These are phyloP conservation scores for Siphlonurus alternatus DNA, from an alignment of 2,888 invertebrate species.

Conservation along the genomic window DNA sequence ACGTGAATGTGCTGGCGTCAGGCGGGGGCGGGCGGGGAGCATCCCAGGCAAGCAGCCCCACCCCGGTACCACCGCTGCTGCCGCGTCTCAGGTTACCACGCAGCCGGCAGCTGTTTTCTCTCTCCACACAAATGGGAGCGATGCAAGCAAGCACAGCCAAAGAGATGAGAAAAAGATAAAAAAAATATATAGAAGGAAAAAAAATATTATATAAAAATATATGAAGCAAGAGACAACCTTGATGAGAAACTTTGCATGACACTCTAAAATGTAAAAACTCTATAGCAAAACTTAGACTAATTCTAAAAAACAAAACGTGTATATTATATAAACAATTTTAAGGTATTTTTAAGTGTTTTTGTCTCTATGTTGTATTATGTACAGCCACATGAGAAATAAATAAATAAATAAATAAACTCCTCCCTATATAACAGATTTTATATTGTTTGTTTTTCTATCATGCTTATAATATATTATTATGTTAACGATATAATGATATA, in stretches of 20 bases:
- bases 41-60: neutral
- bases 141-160: neutral
- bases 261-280: too few relatives aligned
- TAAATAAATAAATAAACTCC: too few relatives aligned
- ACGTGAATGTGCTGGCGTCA: too few relatives aligned
- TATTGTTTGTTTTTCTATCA: neutral
- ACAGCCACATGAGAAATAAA: too few relatives aligned
- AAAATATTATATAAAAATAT: neutral
- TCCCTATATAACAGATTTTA: neutral
- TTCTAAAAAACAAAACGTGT: too few relatives aligned
- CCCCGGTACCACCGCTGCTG: neutral
- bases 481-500: neutral
- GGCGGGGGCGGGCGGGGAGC: neutral
- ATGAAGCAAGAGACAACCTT: neutral
- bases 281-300: too few relatives aligned
- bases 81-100: neutral
- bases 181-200: neutral
- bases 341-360: too few relatives aligned
- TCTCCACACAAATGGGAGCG: neutral
- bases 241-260: too few relatives aligned
- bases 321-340: too few relatives aligned
- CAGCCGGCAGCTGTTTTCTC: neutral
- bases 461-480: neutral
- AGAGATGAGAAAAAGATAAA: neutral
- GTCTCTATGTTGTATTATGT: neutral